Percentiles rank a stretch among this genome's conserved stretches.
Conservation (phyloP, 1,140 invertebrate species). For the Spodoptera litura region DNA sequence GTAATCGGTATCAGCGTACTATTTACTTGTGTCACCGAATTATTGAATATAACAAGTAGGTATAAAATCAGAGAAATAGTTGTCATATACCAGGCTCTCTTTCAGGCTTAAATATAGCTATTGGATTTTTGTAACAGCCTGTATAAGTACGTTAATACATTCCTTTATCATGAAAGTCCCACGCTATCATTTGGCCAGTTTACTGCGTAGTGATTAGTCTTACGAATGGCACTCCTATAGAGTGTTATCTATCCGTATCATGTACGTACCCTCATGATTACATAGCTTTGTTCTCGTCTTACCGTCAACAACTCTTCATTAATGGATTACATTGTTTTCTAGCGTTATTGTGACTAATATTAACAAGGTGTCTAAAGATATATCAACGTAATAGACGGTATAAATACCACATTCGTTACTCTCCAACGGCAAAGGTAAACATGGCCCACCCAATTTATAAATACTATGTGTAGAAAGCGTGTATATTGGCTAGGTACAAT, state of each 20-base stretch:
- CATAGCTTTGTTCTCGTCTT: background rate
- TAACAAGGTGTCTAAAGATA: background rate
- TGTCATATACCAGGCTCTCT: no score
- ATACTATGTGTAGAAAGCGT: no score
- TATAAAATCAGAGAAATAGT: no score
- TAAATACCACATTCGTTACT: no score
- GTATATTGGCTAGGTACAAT: no score
- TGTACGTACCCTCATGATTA: background rate
- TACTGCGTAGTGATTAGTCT: slow-evolving; percentile 11
- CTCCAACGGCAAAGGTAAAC: no score
- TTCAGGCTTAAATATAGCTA: no score
- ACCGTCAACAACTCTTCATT: background rate
- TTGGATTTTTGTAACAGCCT: background rate
- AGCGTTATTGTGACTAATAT: background rate
- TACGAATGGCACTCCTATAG: background rate
- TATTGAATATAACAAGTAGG: no score
- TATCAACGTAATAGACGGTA: background rate
- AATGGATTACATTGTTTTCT: background rate
- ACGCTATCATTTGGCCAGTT: slow-evolving; percentile 7
- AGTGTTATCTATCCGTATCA: slow-evolving; percentile 4
- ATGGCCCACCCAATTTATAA: no score
- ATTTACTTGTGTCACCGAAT: no score
- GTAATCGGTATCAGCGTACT: no score
- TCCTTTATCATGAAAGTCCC: background rate
- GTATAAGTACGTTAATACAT: background rate